Evolutionary conservation across 2,113 vertebrate species (phyloP).

Genomic region (Sterrhoptilus dennistouni): DNA sequence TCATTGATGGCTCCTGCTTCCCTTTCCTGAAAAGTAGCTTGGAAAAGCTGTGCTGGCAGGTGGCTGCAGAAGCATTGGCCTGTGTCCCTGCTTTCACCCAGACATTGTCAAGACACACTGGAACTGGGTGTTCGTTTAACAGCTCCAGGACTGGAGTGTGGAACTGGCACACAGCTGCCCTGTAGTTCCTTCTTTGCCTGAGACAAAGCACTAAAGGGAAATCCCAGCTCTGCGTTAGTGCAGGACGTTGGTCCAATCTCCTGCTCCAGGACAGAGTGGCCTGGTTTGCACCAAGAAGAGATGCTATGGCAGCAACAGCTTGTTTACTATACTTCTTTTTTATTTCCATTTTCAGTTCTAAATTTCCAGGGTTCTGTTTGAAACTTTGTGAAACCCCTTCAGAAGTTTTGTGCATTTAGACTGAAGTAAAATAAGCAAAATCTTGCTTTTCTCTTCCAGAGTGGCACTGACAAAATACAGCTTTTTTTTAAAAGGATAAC

Average conservation of each 20-base stretch:
- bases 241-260: not conserved
- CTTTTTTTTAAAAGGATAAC: not conserved
- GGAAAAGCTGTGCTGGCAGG: not conserved
- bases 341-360: not conserved
- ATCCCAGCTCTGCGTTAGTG: not conserved
- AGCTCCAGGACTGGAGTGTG: not conserved
- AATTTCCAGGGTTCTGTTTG: not conserved
- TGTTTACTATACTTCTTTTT: not conserved
- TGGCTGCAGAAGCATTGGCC: not conserved
- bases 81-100: not conserved
- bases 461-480: conserved; percentile 32
- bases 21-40: fast-evolving
- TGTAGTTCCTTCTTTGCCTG: not conserved
- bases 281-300: not conserved
- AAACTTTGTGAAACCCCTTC: not conserved
- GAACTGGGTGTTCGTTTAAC: not conserved
- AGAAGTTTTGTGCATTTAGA: not conserved
- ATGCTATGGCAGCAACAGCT: not conserved
- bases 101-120: not conserved
- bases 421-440: not conserved
- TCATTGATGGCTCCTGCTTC: not conserved
- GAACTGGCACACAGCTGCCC: not conserved
- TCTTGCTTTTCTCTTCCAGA: not conserved
- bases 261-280: not conserved
- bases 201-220: not conserved